Base-by-base conservation (phyloP, 1,140 invertebrate species). In the Drosophila rhopaloa region DNA sequence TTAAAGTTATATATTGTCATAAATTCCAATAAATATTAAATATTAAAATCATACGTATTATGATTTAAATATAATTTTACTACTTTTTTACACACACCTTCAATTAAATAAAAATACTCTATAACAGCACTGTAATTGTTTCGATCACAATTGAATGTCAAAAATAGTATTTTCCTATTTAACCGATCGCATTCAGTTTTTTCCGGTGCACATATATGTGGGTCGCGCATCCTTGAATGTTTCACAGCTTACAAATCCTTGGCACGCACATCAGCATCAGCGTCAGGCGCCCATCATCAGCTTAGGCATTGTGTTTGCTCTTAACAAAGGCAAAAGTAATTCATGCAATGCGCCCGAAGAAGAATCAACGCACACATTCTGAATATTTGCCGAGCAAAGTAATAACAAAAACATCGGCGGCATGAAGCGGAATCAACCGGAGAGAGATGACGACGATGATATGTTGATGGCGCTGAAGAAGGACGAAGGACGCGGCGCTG, bases 241-340 rank as follows among this genome's bases (percentile, higher is more conserved):
- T 65, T 58, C 56, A 60, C 68, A 68, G 76, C 68, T 61, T 68
- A 72, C 67, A 81, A 81, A 85, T 81, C 79, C 79, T 72, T 67
- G 78, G 66, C 77, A 72, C 71, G 71, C 76, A 76, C 73, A 76
- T 67, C 73, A 76, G 71, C 60, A 19, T 32, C 51, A 67, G 59
- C 51, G 16, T 41, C 37, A 60, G 60, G 10, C 19, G 27, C 35
- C 51, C 61, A 50, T 67, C 72, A 67, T 57, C 73, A 59, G 60
- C 56, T 83, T 83, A 58, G 76, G 63, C 70, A 75, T 67, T 82
- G 80, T 84, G 80, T 82, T 84, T 83, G 59, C 76, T 82, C 67
- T 75, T 70, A 79, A 79, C 80, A 83, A 82, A 84, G 81, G 80
- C 76, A 76, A 71, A 82, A 82, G 76, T 82, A 82, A 82, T 82